phyloP scores from a whole-genome alignment of 2,113 vertebrate species.

The Mastomys natalensis region DNA sequence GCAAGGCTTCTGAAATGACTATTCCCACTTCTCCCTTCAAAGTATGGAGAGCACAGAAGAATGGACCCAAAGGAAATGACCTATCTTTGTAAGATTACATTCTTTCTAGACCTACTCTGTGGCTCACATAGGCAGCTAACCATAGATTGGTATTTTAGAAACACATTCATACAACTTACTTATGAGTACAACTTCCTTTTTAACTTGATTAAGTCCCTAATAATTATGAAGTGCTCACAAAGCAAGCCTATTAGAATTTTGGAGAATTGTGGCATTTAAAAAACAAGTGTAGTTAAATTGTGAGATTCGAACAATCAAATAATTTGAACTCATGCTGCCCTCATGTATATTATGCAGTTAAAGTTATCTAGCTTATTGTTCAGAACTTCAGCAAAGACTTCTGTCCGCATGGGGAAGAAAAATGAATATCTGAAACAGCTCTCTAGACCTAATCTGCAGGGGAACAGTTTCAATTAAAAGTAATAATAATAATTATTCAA shows the following conservation, averaged over 20 bases:
- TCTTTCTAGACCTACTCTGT: neutral
- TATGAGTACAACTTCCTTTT: neutral
- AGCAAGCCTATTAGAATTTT: neutral
- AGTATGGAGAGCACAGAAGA: neutral
- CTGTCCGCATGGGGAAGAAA: neutral
- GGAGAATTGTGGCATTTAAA: neutral
- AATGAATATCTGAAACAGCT: neutral
- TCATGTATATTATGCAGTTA: neutral
- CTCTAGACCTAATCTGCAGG: neutral
- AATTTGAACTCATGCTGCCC: neutral
- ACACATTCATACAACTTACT: neutral
- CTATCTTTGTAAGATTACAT: neutral
- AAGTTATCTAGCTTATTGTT: neutral
- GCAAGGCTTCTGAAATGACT: neutral
- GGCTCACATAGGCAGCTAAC: neutral
- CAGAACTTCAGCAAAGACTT: neutral
- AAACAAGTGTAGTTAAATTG: neutral
- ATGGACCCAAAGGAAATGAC: neutral
- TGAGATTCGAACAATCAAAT: neutral
- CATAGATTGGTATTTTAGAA: neutral
- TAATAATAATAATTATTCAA: neutral
- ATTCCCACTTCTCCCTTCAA: neutral
- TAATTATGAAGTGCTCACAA: neutral
- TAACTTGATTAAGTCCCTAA: neutral
- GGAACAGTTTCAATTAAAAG: neutral